Conservation (phyloP, 2,888 invertebrate genomes). For the Drosophila hamatofila region DNA sequence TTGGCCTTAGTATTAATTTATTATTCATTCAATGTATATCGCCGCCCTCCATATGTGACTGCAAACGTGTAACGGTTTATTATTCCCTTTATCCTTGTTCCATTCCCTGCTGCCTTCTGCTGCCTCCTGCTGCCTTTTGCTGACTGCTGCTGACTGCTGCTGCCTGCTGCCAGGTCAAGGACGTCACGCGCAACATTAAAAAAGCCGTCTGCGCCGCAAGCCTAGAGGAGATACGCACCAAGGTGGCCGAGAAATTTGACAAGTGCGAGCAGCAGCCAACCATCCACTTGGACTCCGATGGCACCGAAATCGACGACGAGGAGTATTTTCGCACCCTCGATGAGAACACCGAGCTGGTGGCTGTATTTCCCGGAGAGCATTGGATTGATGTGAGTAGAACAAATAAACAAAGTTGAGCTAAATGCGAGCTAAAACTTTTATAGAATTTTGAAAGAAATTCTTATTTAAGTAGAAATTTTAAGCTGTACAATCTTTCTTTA, state of each 20-base stretch:
- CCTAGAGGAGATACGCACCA: conserved; percentile 91
- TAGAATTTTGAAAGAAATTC: too few species aligned
- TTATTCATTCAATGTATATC: conserved; percentile 70
- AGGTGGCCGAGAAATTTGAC: conserved; percentile 91
- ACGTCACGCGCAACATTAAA: conserved; percentile 91
- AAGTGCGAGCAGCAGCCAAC: conserved; percentile 88
- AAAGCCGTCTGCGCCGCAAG: conserved; percentile 93
- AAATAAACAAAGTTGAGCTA: background rate
- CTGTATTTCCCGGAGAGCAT: conserved; percentile 91
- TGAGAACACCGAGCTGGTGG: conserved; percentile 94
- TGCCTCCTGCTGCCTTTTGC: background rate
- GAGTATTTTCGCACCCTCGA: conserved; percentile 97
- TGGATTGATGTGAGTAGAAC: conserved; percentile 87
- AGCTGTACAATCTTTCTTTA: too few species aligned
- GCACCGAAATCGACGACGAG: conserved; percentile 97
- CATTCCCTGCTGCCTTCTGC: conserved; percentile 1
- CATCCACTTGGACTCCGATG: conserved; percentile 95
- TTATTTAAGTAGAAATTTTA: too few species aligned
- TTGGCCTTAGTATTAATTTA: conserved; percentile 59
- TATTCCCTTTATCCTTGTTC: conserved; percentile 33
- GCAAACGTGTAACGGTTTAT: conserved; percentile 57
- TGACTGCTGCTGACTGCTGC: background rate
- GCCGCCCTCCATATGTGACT: conserved; percentile 46
- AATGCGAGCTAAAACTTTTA: background rate
- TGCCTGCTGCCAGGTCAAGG: conserved; percentile 85